Base-by-base conservation (phyloP, 2,797 vertebrate genomes). In the Synaphobranchus kaupii region DNA sequence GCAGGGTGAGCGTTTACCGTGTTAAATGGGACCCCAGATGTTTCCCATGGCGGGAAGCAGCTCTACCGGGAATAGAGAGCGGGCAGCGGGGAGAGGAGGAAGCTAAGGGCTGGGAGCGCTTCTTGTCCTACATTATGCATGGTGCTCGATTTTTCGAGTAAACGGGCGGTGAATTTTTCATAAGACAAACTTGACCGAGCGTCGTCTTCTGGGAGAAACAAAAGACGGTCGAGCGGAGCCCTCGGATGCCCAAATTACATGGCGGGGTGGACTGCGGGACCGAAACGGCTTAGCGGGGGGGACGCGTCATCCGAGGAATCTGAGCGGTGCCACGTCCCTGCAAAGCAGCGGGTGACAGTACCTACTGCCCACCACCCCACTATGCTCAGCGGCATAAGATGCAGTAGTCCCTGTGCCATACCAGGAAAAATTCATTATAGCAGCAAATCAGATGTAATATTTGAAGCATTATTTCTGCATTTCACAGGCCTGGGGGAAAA, bases 101-200 rank as follows among this genome's bases (percentile, higher is more conserved):
- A 4, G 4, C 0, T 20, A 48, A 2, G 76, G 84, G 84, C 87
- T 63, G 86, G 88, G 85, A 89, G 87, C 80, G 82, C 47, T 84
- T 83, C 34, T 86, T 80, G 73, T 86, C 88, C 88, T 91, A 88
- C 89, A 91, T 92, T 89, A 91, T 90, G 88, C 86, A 90, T 92
- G 90, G 82, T 25, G 60, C 83, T 86, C 89, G 88, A 90, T 90
- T 89, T 89, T 89, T 88, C 4, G 60, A 56, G 89, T 89, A 89
- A 90, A 91, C 90, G 87, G 71, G 63, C 89, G 81, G 83, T 90
- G 88, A 91, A 90, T 91, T 91, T 92, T 90, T 92, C 85, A 92
- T 91, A 84, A 88, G 85, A 89, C 86, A 83, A 85, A 88, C 80
- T 80, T 86, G 84, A 90, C 78, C 54, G 34, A 60, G 85, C 85